Conservation (phyloP, 2,888 invertebrate genomes). For the Pardosa pseudoannulata region DNA sequence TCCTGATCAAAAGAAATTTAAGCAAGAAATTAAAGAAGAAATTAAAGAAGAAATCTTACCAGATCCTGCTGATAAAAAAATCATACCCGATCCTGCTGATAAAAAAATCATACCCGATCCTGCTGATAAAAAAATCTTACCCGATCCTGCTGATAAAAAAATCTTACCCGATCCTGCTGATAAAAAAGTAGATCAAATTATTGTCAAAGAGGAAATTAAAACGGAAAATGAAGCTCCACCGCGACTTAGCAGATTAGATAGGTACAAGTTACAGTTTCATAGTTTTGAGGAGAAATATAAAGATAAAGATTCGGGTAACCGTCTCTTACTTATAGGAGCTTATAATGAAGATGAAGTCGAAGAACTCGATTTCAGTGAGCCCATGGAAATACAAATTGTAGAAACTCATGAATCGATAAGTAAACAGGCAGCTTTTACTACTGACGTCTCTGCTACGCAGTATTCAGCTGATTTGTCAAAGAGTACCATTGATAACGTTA, state of each 20-base stretch:
- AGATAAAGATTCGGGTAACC: constrained; percentile 38
- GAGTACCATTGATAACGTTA: background rate
- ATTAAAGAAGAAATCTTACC: background rate
- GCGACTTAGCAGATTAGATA: constrained; percentile 49
- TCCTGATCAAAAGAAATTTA: background rate
- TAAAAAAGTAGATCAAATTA: constrained; percentile 3
- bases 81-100: background rate
- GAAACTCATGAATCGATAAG: background rate
- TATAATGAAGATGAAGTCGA: constrained; percentile 51
- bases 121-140: background rate
- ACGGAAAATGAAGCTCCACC: background rate
- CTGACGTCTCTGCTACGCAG: background rate
- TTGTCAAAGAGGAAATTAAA: background rate
- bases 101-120: background rate
- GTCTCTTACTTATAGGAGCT: constrained; percentile 36
- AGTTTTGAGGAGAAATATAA: constrained; percentile 23
- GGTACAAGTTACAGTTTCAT: constrained; percentile 47
- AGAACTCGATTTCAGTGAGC: constrained; percentile 54
- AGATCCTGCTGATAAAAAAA: background rate
- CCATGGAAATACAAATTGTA: constrained; percentile 8
- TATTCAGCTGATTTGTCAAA: background rate
- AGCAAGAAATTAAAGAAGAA: background rate
- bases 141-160: background rate
- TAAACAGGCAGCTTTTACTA: background rate
- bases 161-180: too few relatives aligned